Base-by-base conservation (phyloP, 1,140 invertebrate genomes). In the Dreissena polymorpha region DNA sequence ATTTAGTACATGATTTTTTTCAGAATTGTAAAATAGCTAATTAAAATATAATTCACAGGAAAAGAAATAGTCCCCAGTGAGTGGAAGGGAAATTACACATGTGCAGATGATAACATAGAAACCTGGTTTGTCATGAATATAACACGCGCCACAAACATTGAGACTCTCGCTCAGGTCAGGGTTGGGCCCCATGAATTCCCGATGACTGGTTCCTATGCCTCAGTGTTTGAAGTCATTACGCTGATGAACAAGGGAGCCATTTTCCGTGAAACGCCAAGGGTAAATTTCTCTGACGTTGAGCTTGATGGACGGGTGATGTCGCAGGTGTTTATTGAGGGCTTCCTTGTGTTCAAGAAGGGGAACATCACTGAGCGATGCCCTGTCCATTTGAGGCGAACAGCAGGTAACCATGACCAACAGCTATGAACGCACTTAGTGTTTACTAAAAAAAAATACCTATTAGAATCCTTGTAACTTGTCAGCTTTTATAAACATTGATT, bases 1-100 rank as follows among this genome's bases (percentile, higher is more conserved):
- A 39, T 39, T 39, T 39, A 39, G 39, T 5, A 39, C 39, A 39
- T 8, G 2, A 5, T 5, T 39, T 39, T 39, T 2, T 5, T 5
- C 2, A 39, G 8, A 39, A 39, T 39, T 2, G 2, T 39, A 8
- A 39, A 8, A 39, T 2, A 39, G 39, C 8, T 39, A 39, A 39
- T 39, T 39, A 39, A 39, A 39, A 39, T 39, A 39, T 39, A 39
- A 39, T 39, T 78, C 69, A 55, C 65, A 78, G 76, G 63, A 25
- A 29, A 39, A 69, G 79, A 82, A 29, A 29, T 82, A 13, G 21
- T 82, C 10, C 70, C 79, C 5, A 82, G 79, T 65, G 79, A 82
- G 39, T 82, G 79, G 79, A 74, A 10, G 57, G 79, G 79, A 55
- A 82, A 82, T 50, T 82, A 82, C 71, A 82, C 79, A n/a, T 82